phyloP scores from a whole-genome alignment of 2,888 invertebrate genomes.

The Dolichopus griseipennis region DNA sequence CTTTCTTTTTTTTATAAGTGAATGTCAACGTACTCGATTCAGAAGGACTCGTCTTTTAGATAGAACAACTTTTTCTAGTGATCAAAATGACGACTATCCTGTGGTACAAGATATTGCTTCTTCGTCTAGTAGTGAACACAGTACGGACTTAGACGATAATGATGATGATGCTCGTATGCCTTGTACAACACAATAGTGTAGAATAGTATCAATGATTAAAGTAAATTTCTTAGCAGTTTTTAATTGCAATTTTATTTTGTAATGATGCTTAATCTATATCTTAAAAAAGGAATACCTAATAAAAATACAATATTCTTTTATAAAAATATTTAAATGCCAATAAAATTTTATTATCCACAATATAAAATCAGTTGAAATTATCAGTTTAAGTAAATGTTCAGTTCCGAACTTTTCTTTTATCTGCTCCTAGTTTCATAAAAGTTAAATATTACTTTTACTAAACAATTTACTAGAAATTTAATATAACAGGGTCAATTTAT shows the following conservation, averaged over 20 bases:
- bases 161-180: constrained; percentile 24
- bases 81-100: constrained; percentile 18
- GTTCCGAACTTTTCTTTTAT: no score
- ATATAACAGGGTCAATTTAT: no score
- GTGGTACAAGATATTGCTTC: constrained; percentile 21
- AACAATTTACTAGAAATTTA: no score
- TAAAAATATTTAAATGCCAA: no score
- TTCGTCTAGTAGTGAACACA: constrained; percentile 20
- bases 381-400: no score
- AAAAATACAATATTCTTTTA: no score
- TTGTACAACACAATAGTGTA: constrained; percentile 31
- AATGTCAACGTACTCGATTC: constrained; percentile 28
- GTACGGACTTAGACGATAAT: constrained; percentile 15
- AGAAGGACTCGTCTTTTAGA: constrained; percentile 16
- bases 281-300: no score
- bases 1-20: constrained; percentile 35
- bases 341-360: no score
- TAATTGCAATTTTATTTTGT: not conserved
- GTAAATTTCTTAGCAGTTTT: constrained; percentile 15
- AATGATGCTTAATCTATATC: no score
- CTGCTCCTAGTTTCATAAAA: no score
- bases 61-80: constrained; percentile 19
- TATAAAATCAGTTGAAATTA: no score
- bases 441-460: no score
- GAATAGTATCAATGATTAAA: constrained; percentile 3